phyloP scores from a whole-genome alignment of 2,113 vertebrate species.

The Chaetura pelagica region DNA sequence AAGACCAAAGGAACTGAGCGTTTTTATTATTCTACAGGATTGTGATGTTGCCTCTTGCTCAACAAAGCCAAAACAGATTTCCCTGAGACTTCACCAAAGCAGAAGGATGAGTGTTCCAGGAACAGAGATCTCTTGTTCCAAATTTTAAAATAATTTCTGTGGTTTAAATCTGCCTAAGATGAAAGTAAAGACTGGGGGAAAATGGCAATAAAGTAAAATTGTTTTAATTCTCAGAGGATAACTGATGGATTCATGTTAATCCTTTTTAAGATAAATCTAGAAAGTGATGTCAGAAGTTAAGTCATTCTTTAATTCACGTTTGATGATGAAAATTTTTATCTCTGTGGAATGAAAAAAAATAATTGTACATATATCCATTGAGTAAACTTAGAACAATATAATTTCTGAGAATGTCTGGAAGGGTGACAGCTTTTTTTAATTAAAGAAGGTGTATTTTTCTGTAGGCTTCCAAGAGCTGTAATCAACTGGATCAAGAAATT shows the following conservation, averaged over 20 bases:
- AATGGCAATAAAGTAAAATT: not conserved
- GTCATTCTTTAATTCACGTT: not conserved
- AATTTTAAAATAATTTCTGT: not conserved
- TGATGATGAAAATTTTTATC: not conserved
- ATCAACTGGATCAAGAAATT: not conserved
- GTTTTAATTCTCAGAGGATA: not conserved
- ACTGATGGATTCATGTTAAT: not conserved
- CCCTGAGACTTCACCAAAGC: not conserved
- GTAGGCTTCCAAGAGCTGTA: not conserved
- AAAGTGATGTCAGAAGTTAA: not conserved
- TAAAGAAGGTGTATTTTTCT: not conserved
- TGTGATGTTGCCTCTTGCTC: not conserved
- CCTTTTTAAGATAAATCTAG: not conserved
- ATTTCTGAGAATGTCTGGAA: conserved; percentile 1
- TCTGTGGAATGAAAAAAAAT: not conserved
- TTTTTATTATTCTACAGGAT: not conserved
- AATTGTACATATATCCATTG: not conserved
- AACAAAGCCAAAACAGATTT: not conserved
- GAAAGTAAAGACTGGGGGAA: not conserved
- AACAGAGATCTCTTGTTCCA: not conserved
- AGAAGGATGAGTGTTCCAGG: not conserved
- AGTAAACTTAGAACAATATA: not conserved
- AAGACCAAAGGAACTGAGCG: not conserved
- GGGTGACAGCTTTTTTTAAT: not conserved
- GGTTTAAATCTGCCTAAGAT: not conserved